Conservation (phyloP, 1,140 invertebrate genomes). For the Zaprionus nigranus region DNA sequence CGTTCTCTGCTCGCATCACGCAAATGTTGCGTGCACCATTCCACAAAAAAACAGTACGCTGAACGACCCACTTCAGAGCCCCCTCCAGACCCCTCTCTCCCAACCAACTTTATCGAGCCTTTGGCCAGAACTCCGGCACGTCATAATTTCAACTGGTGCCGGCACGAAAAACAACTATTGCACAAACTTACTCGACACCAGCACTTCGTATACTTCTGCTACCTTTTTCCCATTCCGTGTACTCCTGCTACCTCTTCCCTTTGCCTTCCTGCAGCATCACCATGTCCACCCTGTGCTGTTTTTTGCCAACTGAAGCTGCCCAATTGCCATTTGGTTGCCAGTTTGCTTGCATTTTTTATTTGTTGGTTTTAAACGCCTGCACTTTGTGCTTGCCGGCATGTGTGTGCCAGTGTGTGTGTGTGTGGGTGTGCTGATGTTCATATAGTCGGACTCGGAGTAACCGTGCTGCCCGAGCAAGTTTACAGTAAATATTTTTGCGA, state of each 20-base stretch:
- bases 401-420: constrained; percentile 5
- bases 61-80: constrained; percentile 21
- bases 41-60: constrained; percentile 2
- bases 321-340: constrained; percentile 80
- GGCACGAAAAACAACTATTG: constrained; percentile 68
- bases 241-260: background rate
- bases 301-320: constrained; percentile 57
- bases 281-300: background rate
- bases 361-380: constrained; percentile 79
- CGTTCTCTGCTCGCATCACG: constrained; percentile 59
- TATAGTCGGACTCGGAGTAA: constrained; percentile 52
- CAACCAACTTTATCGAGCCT: constrained; percentile 32
- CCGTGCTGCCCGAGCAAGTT: constrained; percentile 56
- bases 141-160: constrained; percentile 72
- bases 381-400: constrained; percentile 51
- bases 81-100: background rate
- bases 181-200: constrained; percentile 71
- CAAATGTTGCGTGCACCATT: constrained; percentile 75
- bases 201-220: constrained; percentile 42
- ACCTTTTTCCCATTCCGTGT: constrained; percentile 30
- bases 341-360: constrained; percentile 81
- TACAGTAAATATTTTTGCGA: constrained; percentile 82
- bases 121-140: constrained; percentile 61
- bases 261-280: background rate
- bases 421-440: constrained; percentile 61